A percentile compares a stretch with the other conserved stretches of the same genome.
Evolutionary conservation across 2,888 invertebrate species (phyloP).

Genomic region (Ectemnius cavifrons): DNA sequence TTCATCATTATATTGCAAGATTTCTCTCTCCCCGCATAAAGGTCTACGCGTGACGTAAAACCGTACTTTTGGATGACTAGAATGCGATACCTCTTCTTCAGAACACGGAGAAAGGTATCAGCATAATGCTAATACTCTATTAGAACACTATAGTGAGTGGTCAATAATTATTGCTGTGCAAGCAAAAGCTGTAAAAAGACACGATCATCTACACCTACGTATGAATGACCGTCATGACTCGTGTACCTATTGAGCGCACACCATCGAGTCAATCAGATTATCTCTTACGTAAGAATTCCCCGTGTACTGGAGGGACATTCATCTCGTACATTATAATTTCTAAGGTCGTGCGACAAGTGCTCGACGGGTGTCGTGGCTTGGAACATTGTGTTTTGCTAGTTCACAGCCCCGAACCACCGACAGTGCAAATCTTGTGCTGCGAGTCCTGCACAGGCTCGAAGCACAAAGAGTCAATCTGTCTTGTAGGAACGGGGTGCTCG

Average conservation of each 20-base stretch:
- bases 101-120: slow-evolving; percentile 43
- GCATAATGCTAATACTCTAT: slow-evolving; percentile 23
- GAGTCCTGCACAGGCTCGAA: slow-evolving; percentile 61
- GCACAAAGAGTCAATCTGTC: slow-evolving; percentile 26
- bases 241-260: too few relatives aligned
- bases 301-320: slow-evolving; percentile 33
- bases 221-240: slow-evolving; percentile 18
- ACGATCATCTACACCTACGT: slow-evolving; percentile 45
- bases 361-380: slow-evolving; percentile 24
- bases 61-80: slow-evolving; percentile 16
- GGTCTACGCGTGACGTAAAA: background rate
- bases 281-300: slow-evolving; percentile 21
- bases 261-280: too few relatives aligned
- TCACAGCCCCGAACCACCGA: background rate
- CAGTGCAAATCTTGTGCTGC: slow-evolving; percentile 28
- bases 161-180: slow-evolving; percentile 57
- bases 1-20: background rate
- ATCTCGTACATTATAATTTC: slow-evolving; percentile 24
- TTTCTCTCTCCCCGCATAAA: too few relatives aligned
- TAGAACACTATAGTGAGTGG: slow-evolving; percentile 42
- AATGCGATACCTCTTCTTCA: slow-evolving; percentile 21
- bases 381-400: slow-evolving; percentile 25
- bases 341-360: slow-evolving; percentile 39
- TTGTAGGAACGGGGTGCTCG: slow-evolving; percentile 3
- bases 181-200: slow-evolving; percentile 52